Evolutionary conservation across 1,140 invertebrate genomes (phyloP), one percentile per base, ranked within the genome.

Genomic region (Meloidogyne exigua): DNA sequence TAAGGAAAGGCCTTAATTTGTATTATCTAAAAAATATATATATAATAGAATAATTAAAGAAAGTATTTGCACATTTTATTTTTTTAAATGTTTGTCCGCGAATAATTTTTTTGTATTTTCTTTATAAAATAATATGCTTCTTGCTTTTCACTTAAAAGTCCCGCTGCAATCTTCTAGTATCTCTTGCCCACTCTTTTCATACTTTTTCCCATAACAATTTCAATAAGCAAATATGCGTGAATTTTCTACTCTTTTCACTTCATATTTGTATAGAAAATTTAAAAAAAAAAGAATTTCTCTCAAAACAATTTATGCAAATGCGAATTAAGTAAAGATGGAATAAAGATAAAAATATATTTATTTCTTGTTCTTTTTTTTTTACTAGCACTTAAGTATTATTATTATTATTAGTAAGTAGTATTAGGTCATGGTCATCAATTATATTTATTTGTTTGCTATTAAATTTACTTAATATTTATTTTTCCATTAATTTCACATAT

Each of bases 271-370:
- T n/a, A n/a, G 18, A 57, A 57, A 57, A 57, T n/a, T n/a, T n/a
- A 57, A 21, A n/a, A n/a, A 57, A 57, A n/a, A 57, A n/a, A n/a
- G 13, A 57, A 57, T n/a, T 57, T 57, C 49, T 9, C 49, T n/a
- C 49, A 57, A 57, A 57, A 57, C 49, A 57, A 57, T 57, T 57
- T 57, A 57, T 57, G 49, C 49, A 57, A 57, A 57, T 57, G 49
- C 49, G 49, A 57, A 57, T 57, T 57, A 57, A 57, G 9, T 39
- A 39, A 39, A 57, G 49, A 57, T 57, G 49, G n/a, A 57, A 57
- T 57, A 57, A 3, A 11, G 1, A 57, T 15, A 12, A 57, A 57
- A 57, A 57, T 49, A 49, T 49, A 49, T 49, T 15, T 15, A 49
- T 10, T 49, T 32, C 28, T 32, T 32, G 28, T 32, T 32, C 28